phyloP scores from a whole-genome alignment of 2,113 vertebrate genomes.

The Pituophis catenifer region DNA sequence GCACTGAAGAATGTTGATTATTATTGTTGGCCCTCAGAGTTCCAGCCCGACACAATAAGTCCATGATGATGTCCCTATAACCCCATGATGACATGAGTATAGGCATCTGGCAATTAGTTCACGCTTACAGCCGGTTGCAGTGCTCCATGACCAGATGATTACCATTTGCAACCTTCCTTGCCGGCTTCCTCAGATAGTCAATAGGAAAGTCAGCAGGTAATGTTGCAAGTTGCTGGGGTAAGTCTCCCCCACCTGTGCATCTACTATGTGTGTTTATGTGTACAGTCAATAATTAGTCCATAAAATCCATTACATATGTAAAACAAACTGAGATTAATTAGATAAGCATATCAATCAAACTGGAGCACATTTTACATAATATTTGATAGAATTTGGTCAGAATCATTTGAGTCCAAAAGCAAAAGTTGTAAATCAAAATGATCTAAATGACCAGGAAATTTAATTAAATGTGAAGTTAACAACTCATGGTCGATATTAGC shows the following conservation, averaged over 20 bases:
- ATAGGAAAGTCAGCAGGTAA: background rate
- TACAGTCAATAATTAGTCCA: background rate
- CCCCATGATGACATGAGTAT: background rate
- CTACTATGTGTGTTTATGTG: background rate
- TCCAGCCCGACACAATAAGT: background rate
- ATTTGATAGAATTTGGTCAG: background rate
- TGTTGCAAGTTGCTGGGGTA: background rate
- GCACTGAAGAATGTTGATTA: background rate
- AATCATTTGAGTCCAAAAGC: background rate
- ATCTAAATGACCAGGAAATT: background rate
- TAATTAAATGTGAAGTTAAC: background rate
- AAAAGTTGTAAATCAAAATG: background rate
- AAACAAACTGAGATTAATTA: background rate
- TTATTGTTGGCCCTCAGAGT: background rate
- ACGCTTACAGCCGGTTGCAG: background rate
- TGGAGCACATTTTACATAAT: background rate
- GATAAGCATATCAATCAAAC: background rate
- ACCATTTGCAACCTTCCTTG: background rate
- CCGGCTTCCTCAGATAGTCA: background rate
- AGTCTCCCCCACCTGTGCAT: background rate
- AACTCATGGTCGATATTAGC: background rate
- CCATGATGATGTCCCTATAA: background rate
- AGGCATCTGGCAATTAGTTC: background rate
- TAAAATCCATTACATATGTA: background rate
- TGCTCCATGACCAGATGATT: background rate